Percentiles rank a stretch among this genome's conserved stretches.
phyloP scores from a whole-genome alignment of 2,888 invertebrate genomes.

The Heteromyza rotundicornis region DNA sequence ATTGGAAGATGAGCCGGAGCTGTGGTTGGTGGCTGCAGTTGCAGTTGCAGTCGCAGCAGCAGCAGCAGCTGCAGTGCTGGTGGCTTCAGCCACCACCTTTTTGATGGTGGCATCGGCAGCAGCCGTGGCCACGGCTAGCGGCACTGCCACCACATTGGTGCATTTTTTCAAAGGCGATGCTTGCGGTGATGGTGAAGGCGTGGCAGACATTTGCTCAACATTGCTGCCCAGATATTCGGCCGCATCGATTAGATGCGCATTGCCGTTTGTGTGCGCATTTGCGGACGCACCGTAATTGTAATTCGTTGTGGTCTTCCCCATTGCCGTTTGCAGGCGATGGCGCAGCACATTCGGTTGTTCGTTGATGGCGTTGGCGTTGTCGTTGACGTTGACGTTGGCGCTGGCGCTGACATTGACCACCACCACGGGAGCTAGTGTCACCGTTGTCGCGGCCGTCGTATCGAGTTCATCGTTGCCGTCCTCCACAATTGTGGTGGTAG shows the following conservation, averaged over 20 bases:
- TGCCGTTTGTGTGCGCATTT: slow-evolving; percentile 24
- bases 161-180: slow-evolving; percentile 28
- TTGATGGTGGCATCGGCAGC: slow-evolving; percentile 11
- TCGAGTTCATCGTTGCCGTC: slow-evolving; percentile 21
- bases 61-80: slow-evolving; percentile 7
- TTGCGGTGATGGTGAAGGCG: slow-evolving; percentile 49
- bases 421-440: slow-evolving; percentile 1
- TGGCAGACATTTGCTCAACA: slow-evolving; percentile 51
- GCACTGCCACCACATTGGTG: slow-evolving; percentile 10
- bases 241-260: slow-evolving; percentile 30
- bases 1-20: slow-evolving; percentile 21
- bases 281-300: neutral
- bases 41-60: neutral
- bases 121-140: neutral
- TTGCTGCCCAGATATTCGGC: slow-evolving; percentile 48
- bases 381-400: slow-evolving; percentile 28
- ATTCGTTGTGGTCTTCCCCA: neutral
- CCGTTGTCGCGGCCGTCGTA: neutral
- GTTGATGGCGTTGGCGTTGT: slow-evolving; percentile 61
- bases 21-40: neutral
- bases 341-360: slow-evolving; percentile 41
- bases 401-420: no score
- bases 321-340: slow-evolving; percentile 33
- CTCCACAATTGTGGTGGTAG: slow-evolving; percentile 17
- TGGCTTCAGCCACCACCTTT: neutral